phyloP scores from a whole-genome alignment of 2,888 invertebrate species.

The Priocnemis perturbator region DNA sequence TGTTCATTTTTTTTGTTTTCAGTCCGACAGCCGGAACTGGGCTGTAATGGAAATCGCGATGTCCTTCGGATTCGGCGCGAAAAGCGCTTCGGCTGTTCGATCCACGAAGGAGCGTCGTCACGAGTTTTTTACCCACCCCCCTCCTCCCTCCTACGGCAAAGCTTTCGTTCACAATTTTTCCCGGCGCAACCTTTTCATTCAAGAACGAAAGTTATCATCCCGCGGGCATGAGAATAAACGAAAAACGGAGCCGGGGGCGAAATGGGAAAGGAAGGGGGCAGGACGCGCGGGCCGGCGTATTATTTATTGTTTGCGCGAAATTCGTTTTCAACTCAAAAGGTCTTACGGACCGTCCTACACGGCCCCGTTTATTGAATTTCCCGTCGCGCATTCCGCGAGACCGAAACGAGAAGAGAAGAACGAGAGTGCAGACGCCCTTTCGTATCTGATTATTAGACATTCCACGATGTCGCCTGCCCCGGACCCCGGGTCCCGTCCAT shows the following conservation, averaged over 20 bases:
- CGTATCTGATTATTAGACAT: conserved; percentile 54
- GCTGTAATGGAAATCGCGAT: no score
- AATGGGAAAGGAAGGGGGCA: neutral
- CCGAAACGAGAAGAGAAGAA: conserved; percentile 5
- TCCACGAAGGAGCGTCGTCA: no score
- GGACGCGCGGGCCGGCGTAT: conserved; percentile 33
- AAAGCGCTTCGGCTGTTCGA: neutral
- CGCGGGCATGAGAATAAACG: no score
- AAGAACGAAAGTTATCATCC: no score
- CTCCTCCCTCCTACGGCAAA: no score
- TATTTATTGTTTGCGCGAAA: conserved; percentile 61
- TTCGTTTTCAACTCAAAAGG: conserved; percentile 45
- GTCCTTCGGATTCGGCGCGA: neutral
- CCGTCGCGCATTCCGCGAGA: conserved; percentile 36
- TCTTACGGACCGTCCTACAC: conserved; percentile 1
- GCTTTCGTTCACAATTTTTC: no score
- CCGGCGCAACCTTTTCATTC: no score
- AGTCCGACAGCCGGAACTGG: no score
- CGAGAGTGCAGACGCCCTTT: conserved; percentile 12
- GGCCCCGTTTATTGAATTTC: conserved; percentile 49
- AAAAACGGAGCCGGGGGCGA: no score
- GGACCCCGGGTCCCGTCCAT: conserved; percentile 12
- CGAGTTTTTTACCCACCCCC: no score
- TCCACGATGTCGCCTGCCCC: conserved; percentile 31
- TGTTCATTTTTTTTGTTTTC: no score